Evolutionary conservation across 2,113 vertebrate species (phyloP).

Genomic region (Chaetodon auriga): DNA sequence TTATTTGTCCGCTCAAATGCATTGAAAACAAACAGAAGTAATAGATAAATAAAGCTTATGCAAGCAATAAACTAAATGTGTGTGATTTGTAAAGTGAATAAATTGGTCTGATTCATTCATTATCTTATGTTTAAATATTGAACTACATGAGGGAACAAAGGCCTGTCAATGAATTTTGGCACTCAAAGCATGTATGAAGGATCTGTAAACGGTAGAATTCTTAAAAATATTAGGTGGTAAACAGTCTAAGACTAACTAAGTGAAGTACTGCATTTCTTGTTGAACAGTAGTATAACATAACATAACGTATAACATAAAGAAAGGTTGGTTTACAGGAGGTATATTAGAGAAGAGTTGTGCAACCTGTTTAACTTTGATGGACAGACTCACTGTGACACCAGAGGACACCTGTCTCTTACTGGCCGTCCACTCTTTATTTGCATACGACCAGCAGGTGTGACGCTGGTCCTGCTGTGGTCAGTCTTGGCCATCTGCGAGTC

Average conservation of each 20-base stretch:
- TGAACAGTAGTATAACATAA: not conserved
- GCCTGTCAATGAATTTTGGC: not conserved
- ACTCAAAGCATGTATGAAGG: not conserved
- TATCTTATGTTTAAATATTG: not conserved
- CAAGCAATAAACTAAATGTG: not conserved
- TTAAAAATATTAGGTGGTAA: not conserved
- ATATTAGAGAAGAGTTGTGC: not conserved
- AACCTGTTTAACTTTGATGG: not conserved
- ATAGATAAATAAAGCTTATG: not conserved
- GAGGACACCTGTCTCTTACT: constrained; percentile 44
- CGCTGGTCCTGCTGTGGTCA: constrained; percentile 18
- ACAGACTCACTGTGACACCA: constrained; percentile 17
- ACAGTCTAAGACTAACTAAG: too few species aligned
- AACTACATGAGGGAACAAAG: not conserved
- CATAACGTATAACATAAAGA: not conserved
- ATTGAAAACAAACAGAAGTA: not conserved
- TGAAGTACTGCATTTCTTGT: not conserved
- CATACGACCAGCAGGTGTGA: constrained; percentile 48
- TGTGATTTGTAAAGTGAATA: not conserved
- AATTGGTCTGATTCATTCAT: not conserved
- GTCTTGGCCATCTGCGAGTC: constrained; percentile 38
- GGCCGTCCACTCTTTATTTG: constrained; percentile 42
- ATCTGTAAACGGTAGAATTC: not conserved
- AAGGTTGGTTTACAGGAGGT: not conserved
- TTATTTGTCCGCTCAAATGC: not conserved